These are phyloP conservation scores for Gryllus bimaculatus DNA, from an alignment of 1,140 invertebrate species.

Conservation along the genomic window DNA sequence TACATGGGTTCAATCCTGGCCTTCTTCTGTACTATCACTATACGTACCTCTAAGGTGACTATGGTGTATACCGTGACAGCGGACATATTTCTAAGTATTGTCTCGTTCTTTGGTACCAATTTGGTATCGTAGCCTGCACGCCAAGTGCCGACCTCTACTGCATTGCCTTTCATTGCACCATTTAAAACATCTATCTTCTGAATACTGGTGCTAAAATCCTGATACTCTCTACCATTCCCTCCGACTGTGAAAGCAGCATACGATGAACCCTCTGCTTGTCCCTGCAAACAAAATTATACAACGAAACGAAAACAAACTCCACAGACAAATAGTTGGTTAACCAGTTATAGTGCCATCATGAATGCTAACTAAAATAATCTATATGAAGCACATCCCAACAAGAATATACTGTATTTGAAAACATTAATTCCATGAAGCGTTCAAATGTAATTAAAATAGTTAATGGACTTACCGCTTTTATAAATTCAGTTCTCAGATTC, in stretches of 20 bases:
- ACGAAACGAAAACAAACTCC: too few species aligned
- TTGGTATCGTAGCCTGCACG: conserved; percentile 27
- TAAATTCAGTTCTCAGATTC: too few species aligned
- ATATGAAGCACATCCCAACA: too few species aligned
- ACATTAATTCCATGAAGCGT: too few species aligned
- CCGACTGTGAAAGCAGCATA: not conserved
- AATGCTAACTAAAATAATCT: too few species aligned
- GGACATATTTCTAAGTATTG: not conserved
- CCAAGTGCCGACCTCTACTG: conserved; percentile 31
- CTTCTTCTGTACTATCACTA: too few species aligned
- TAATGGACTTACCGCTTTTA: too few species aligned
- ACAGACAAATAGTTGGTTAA: too few species aligned
- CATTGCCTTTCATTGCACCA: conserved; percentile 23
- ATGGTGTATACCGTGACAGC: not conserved
- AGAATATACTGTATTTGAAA: too few species aligned
- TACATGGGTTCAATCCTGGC: too few species aligned
- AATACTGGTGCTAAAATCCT: not conserved
- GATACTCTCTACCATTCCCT: not conserved
- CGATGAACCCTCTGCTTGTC: not conserved
- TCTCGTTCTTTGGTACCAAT: conserved; percentile 16
- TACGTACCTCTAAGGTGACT: not conserved
- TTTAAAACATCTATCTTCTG: not conserved
- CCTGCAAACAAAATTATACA: not conserved
- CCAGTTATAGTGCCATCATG: too few species aligned
- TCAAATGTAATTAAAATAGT: too few species aligned